Conservation (phyloP, 2,113 vertebrate species). For the Peromyscus leucopus region DNA sequence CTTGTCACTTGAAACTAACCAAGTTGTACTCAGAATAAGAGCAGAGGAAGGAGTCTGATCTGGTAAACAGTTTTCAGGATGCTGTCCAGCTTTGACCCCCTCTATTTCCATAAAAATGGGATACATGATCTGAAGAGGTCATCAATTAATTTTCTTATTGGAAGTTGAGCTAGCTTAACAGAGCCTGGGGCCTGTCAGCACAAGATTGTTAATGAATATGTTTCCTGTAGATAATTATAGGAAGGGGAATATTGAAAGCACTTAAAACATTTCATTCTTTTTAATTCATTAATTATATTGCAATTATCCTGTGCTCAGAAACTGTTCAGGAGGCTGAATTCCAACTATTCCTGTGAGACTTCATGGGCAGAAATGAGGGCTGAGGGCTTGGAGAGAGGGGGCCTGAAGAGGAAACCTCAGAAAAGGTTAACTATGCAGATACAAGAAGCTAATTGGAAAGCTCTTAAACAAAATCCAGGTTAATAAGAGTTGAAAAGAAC, state of each 20-base stretch:
- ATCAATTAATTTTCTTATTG: conserved; percentile 74
- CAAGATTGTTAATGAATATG: conserved; percentile 87
- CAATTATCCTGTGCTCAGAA: conserved; percentile 88
- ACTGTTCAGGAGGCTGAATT: conserved; percentile 85
- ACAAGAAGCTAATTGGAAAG: conserved; percentile 79
- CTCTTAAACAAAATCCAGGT: conserved; percentile 69
- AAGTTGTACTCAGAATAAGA: background rate
- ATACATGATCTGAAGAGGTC: conserved; percentile 39
- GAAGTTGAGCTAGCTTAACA: conserved; percentile 70
- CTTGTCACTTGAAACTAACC: background rate
- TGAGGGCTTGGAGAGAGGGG: conserved; percentile 41
- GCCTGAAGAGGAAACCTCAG: conserved; percentile 54
- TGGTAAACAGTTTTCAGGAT: background rate
- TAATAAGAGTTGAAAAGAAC: conserved; percentile 66
- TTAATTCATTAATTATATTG: conserved; percentile 92
- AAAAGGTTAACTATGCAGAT: conserved; percentile 56
- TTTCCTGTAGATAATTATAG: conserved; percentile 90
- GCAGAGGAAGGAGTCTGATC: background rate
- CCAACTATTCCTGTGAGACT: conserved; percentile 84
- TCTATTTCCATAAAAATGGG: background rate
- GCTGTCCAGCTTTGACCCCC: background rate
- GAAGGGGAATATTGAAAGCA: conserved; percentile 89
- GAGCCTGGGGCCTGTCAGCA: conserved; percentile 77
- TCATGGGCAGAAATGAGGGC: conserved; percentile 61
- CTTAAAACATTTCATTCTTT: conserved; percentile 91